Percentiles rank a stretch among this genome's conserved stretches.
Evolutionary conservation across 2,797 vertebrate genomes (phyloP).

Genomic region (Mionectes olivaceus): DNA sequence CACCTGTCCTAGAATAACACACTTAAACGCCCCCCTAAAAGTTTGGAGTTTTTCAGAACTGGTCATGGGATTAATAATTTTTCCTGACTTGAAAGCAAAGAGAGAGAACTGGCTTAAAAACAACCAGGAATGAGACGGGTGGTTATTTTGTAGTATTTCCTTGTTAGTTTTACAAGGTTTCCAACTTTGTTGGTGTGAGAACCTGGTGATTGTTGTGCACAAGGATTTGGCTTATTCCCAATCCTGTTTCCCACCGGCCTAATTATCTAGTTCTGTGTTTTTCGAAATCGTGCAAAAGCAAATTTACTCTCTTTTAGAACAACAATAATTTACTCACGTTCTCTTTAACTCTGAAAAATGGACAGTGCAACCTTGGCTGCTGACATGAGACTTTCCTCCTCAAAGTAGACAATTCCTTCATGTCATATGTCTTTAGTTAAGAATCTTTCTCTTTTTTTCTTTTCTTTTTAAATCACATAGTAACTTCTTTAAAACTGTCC

Average conservation of each 20-base stretch:
- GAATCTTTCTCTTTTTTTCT: neutral
- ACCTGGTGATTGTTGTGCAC: neutral
- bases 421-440: neutral
- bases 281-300: neutral
- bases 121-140: neutral
- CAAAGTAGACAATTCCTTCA: neutral
- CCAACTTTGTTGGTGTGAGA: neutral
- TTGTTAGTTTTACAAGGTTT: neutral
- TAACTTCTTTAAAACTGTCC: neutral
- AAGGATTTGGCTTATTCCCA: neutral
- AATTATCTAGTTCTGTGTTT: neutral
- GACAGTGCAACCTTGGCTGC: neutral
- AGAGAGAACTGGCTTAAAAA: neutral
- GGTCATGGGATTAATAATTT: neutral
- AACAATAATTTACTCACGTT: neutral
- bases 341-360: neutral
- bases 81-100: neutral
- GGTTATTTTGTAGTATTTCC: neutral
- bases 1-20: neutral
- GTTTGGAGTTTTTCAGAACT: neutral
- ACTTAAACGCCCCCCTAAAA: neutral
- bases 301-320: neutral
- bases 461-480: neutral
- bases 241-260: neutral
- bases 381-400: neutral